Evolutionary conservation across 2,113 vertebrate species (phyloP), one percentile per base, ranked within the genome.

Genomic region (Microtus ochrogaster): DNA sequence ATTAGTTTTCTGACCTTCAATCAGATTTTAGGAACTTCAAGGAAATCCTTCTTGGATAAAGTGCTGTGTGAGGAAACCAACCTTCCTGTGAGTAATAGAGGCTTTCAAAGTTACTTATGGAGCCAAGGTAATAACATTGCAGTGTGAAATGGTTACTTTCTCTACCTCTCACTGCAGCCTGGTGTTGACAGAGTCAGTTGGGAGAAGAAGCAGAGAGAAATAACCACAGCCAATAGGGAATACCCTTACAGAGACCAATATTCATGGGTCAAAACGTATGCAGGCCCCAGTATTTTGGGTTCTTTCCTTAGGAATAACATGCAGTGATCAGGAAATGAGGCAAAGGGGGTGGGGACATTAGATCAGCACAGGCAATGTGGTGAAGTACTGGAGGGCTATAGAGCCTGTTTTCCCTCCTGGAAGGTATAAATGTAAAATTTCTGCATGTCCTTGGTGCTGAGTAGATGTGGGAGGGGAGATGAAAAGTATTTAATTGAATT

Each of bases 1-100:
- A 93, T 79, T 94, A 91, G 39, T 58, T 94, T 96, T 96, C 49
- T 76, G 63, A 68, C 26, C 39, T 96, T 92, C 88, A 72, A 66
- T 39, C 44, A 89, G 49, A 89, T 63, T 73, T 47, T 24, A 90
- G 47, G 66, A 87, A 92, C 41, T 85, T 72, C 90, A 61, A 90
- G 28, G 61, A 76, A 94, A 92, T 9, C 76, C 68, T 91, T 89
- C 9, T 49, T 52, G 5, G 44, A 13, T 95, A 66, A 90, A 90
- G 30, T 10, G 63, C 47, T 47, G 3, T 72, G 79, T 11, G 5
- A 70, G 19, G 41, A 95, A 79, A 72, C 26, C 36, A 77, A 13
- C 7, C 9, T 70, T 88, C 4, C 2, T 72, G 83, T 78, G 28
- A 44, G 44, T 41, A 39, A 7, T 33, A 36, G 4, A 78, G 4